Evolutionary conservation across 2,113 vertebrate genomes (phyloP).

Genomic region (Cochlearius cochlearius): DNA sequence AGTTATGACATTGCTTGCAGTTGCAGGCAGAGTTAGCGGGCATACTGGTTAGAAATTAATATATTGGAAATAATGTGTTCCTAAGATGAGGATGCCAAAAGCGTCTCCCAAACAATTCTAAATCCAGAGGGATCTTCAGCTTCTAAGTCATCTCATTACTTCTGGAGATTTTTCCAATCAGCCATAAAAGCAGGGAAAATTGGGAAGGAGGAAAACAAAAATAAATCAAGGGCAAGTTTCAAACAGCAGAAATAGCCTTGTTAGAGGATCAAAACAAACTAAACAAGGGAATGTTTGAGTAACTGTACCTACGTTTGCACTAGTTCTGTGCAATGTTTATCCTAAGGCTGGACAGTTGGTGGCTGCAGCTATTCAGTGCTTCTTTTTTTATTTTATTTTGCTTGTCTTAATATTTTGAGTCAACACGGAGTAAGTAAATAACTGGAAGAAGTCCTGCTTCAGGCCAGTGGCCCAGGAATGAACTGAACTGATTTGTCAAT

Average conservation of each 20-base stretch:
- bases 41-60: neutral
- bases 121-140: neutral
- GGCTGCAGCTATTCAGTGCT: neutral
- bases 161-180: neutral
- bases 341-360: neutral
- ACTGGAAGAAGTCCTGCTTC: neutral
- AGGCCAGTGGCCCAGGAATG: neutral
- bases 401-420: slow-evolving; percentile 11
- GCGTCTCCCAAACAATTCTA: neutral
- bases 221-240: neutral
- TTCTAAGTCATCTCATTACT: neutral
- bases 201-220: neutral
- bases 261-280: neutral
- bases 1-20: neutral
- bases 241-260: neutral
- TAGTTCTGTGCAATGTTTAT: neutral
- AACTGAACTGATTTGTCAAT: neutral
- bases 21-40: neutral
- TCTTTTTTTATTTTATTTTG: neutral
- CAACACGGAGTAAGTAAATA: neutral
- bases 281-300: too few species aligned
- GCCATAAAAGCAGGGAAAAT: neutral
- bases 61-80: neutral
- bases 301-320: neutral
- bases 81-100: neutral